Evolutionary conservation across 2,888 invertebrate genomes (phyloP).

Genomic region (Mythimna vitellina): DNA sequence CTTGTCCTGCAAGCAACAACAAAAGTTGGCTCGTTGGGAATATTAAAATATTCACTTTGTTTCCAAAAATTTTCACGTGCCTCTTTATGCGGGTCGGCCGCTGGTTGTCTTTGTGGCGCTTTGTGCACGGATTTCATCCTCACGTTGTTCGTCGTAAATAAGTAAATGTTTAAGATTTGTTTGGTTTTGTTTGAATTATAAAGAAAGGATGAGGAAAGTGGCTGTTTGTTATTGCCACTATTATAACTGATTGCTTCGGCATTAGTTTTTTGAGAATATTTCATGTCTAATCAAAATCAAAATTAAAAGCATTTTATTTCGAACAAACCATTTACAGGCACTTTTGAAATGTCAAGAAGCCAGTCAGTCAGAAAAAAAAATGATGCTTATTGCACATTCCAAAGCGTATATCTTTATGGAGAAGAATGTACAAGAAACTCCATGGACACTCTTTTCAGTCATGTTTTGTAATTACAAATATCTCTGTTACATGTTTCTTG

Average conservation of each 20-base stretch:
- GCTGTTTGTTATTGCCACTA: background rate
- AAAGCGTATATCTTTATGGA: too few relatives aligned
- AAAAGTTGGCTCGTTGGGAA: constrained; percentile 44
- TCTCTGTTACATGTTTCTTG: too few relatives aligned
- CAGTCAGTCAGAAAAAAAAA: too few relatives aligned
- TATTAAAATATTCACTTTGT: constrained; percentile 56
- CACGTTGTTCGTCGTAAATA: constrained; percentile 28
- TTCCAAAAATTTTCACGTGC: constrained; percentile 41
- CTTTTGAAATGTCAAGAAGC: too few relatives aligned
- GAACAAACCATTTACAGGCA: too few relatives aligned
- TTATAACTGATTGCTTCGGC: background rate
- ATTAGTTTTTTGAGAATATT: background rate
- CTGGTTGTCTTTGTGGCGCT: constrained; percentile 44
- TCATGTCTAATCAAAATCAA: too few relatives aligned
- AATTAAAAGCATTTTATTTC: too few relatives aligned
- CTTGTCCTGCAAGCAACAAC: constrained; percentile 22
- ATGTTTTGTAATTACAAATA: too few relatives aligned
- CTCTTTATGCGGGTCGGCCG: constrained; percentile 23
- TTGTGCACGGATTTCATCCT: constrained; percentile 41
- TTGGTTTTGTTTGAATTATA: constrained; percentile 11
- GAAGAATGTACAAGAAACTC: too few relatives aligned
- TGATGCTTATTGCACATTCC: too few relatives aligned
- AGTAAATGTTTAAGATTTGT: constrained; percentile 29
- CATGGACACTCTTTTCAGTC: too few relatives aligned
- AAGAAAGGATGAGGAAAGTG: background rate